These are phyloP conservation scores for Brenthis daphne DNA, from an alignment of 2,888 invertebrate species.

Conservation along the genomic window DNA sequence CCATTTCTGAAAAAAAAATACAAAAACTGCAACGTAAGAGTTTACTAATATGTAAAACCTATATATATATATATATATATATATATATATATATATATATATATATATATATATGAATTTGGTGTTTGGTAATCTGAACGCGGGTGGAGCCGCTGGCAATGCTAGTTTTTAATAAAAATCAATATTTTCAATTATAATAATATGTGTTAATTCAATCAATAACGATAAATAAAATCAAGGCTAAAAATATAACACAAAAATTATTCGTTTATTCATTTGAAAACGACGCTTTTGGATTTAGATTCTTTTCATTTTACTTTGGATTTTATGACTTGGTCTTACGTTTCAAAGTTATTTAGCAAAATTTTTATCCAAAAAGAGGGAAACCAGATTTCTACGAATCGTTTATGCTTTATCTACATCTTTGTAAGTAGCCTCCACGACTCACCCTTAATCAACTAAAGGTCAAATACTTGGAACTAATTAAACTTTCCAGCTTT, in stretches of 20 bases:
- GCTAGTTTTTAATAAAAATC: no score
- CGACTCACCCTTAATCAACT: conserved; percentile 14
- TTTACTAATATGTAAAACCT: no score
- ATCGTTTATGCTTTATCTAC: conserved; percentile 18
- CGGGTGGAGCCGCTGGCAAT: no score
- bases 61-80: no score
- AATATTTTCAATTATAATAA: background rate
- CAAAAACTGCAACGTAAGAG: no score
- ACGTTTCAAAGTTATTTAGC: background rate
- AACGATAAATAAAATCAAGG: background rate
- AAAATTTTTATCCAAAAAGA: background rate
- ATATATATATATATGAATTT: no score
- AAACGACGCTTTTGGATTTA: conserved; percentile 2
- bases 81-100: no score
- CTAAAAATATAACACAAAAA: background rate
- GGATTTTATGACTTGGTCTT: background rate
- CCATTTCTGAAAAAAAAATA: no score
- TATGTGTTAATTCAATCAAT: background rate
- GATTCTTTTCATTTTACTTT: background rate
- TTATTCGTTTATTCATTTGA: conserved; percentile 6
- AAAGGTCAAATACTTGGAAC: conserved; percentile 16
- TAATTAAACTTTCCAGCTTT: conserved; percentile 19
- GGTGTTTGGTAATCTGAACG: no score
- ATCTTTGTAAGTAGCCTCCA: conserved; percentile 8
- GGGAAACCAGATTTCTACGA: conserved; percentile 4